A percentile compares a stretch with the other conserved stretches of the same genome.
phyloP scores from a whole-genome alignment of 2,888 invertebrate species.

The Bombyx huttoni region DNA sequence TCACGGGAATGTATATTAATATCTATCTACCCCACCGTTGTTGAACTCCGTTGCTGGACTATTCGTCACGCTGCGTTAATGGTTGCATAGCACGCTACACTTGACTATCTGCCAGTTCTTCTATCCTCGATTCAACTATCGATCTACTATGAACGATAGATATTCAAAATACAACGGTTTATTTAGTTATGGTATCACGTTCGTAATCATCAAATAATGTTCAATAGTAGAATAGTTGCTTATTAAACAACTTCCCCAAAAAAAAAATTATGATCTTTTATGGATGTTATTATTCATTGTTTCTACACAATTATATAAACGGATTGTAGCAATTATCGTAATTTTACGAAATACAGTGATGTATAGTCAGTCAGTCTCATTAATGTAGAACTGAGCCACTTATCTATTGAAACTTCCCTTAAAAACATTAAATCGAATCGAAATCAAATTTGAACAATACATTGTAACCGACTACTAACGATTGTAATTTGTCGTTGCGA shows the following conservation, averaged over 20 bases:
- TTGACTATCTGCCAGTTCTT: constrained; percentile 52
- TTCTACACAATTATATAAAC: background rate
- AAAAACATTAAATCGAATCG: constrained; percentile 10
- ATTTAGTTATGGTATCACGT: background rate
- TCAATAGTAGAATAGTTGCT: background rate
- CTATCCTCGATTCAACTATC: constrained; percentile 2
- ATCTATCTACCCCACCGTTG: constrained; percentile 1
- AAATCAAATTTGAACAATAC: constrained; percentile 14
- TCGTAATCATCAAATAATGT: background rate
- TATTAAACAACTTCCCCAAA: background rate
- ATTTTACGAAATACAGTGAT: background rate
- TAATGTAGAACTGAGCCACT: background rate
- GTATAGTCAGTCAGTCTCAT: background rate
- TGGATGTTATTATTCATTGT: background rate
- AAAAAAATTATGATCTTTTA: background rate
- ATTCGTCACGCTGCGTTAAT: constrained; percentile 72
- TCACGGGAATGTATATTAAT: background rate
- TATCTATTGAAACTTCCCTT: constrained; percentile 6
- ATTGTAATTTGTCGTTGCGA: constrained; percentile 4
- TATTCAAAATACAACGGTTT: no score
- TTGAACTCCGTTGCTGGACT: constrained; percentile 33
- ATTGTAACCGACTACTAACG: constrained; percentile 15
- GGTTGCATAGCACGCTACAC: constrained; percentile 60
- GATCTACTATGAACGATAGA: background rate
- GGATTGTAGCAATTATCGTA: background rate